A percentile compares a stretch with the other conserved stretches of the same genome.
phyloP scores from a whole-genome alignment of 2,797 vertebrate species.

The Gouania willdenowi region DNA sequence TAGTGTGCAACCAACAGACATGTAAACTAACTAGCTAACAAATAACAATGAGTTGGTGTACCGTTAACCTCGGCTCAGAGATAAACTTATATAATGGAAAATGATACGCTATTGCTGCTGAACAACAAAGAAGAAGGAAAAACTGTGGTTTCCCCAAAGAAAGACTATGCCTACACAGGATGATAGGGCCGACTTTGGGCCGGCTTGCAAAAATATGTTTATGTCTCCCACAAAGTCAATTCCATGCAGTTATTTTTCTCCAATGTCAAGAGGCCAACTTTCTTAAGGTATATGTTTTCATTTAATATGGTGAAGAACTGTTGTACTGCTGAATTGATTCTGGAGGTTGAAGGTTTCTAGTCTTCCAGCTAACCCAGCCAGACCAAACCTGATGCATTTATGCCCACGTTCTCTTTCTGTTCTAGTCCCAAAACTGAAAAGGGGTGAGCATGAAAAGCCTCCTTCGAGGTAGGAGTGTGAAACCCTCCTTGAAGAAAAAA shows the following conservation, averaged over 20 bases:
- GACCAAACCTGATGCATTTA: constrained; percentile 47
- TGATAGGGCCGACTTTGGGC: constrained; percentile 51
- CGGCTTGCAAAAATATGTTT: constrained; percentile 57
- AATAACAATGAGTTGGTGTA: no score
- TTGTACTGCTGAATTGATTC: constrained; percentile 62
- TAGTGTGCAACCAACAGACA: no score
- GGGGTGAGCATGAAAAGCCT: constrained; percentile 55
- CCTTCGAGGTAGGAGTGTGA: constrained; percentile 56
- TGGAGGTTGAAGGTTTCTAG: constrained; percentile 62
- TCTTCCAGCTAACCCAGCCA: constrained; percentile 55
- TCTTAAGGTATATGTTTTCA: constrained; percentile 69
- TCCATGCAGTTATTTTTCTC: constrained; percentile 58
- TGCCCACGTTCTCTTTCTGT: constrained; percentile 68
- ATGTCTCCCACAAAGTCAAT: constrained; percentile 51
- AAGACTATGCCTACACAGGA: constrained; percentile 44
- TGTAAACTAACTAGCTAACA: no score
- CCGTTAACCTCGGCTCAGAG: no score
- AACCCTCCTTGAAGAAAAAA: constrained; percentile 65
- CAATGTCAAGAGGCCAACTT: constrained; percentile 59
- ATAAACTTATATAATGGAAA: no score
- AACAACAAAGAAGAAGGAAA: constrained; percentile 29
- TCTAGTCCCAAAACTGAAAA: constrained; percentile 54
- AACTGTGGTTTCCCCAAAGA: constrained; percentile 35
- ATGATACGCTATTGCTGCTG: constrained; percentile 20
- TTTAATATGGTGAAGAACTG: constrained; percentile 53